A percentile compares a stretch with the other conserved stretches of the same genome.
These are phyloP conservation scores for Isaurus tuberculatus DNA, from an alignment of 92 coral and sea anemone species.

Conservation along the genomic window DNA sequence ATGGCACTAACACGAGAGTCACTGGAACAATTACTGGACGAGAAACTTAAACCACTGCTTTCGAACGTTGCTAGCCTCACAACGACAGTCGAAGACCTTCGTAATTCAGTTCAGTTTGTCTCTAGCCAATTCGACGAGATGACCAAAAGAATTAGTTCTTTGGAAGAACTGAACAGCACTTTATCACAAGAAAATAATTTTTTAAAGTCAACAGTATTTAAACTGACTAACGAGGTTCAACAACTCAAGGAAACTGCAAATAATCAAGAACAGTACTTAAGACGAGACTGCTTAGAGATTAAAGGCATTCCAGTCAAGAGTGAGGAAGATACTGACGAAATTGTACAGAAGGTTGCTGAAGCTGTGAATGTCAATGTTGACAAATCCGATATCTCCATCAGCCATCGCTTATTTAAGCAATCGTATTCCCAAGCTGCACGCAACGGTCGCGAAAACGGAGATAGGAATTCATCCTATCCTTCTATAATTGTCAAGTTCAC, in stretches of 20 bases:
- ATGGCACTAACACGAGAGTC: too few species aligned
- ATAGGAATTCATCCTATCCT: slow-evolving; percentile 7
- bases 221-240: slow-evolving; percentile 6
- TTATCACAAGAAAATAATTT: too few species aligned
- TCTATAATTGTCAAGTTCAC: slow-evolving; percentile 12
- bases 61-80: too few species aligned
- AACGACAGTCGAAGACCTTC: too few species aligned
- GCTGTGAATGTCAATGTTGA: slow-evolving; percentile 4
- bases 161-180: too few species aligned
- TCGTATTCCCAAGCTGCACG: neutral
- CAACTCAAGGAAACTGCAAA: neutral
- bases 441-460: slow-evolving; percentile 3
- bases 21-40: too few species aligned
- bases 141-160: too few species aligned
- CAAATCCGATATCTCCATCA: neutral
- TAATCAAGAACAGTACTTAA: slow-evolving; percentile 1
- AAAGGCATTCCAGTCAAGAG: slow-evolving; percentile 13
- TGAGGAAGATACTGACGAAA: slow-evolving; percentile 14
- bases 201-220: neutral
- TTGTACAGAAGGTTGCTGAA: slow-evolving; percentile 17
- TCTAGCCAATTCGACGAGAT: too few species aligned
- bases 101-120: too few species aligned
- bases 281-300: neutral
- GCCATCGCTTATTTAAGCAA: neutral
- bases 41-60: too few species aligned